Evolutionary conservation across 2,888 invertebrate species (phyloP).

Genomic region (Argyra leucocephala): DNA sequence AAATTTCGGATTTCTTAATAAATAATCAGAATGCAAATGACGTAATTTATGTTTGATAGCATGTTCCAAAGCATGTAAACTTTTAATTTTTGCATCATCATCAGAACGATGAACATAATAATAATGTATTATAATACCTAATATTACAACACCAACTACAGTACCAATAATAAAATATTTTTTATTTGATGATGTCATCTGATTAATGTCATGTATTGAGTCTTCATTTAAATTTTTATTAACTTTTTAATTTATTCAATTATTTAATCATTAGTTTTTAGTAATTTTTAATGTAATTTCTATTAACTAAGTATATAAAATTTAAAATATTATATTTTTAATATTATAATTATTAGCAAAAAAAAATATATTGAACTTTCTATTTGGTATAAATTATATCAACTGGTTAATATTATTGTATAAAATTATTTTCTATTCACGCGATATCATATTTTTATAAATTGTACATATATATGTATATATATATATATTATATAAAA

Average conservation of each 20-base stretch:
- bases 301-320: not conserved
- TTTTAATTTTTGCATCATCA: slow-evolving; percentile 43
- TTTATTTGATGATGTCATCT: slow-evolving; percentile 26
- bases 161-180: slow-evolving; percentile 22
- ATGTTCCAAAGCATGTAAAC: slow-evolving; percentile 39
- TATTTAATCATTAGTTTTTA: not conserved
- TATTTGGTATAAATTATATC: not conserved
- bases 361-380: not conserved
- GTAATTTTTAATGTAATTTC: not conserved
- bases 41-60: slow-evolving; percentile 36
- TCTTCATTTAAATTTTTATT: slow-evolving; percentile 3
- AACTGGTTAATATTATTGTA: not conserved
- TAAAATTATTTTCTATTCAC: too few species aligned
- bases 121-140: slow-evolving; percentile 33
- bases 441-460: not conserved
- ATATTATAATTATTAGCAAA: slow-evolving; percentile 9
- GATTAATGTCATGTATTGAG: slow-evolving; percentile 9
- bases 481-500: not conserved
- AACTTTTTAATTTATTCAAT: not conserved
- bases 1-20: slow-evolving; percentile 42
- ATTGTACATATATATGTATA: not conserved
- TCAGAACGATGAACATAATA: slow-evolving; percentile 43
- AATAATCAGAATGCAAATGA: slow-evolving; percentile 39
- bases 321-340: not conserved
- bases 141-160: slow-evolving; percentile 23